phyloP scores from a whole-genome alignment of 2,113 vertebrate species.

The Stegostoma tigrinum region DNA sequence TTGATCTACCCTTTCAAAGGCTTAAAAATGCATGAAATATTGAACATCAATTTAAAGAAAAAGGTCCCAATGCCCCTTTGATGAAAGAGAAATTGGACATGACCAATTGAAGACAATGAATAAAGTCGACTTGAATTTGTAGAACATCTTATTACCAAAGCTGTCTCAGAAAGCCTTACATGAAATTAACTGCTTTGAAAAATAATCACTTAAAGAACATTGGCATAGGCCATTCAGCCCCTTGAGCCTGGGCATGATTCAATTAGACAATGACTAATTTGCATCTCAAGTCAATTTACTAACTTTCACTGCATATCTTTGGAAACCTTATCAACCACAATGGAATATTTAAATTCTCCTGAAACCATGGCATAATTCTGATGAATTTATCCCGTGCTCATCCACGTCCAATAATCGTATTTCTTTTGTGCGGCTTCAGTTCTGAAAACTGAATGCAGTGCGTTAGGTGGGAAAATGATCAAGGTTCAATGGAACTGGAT shows the following conservation, averaged over 20 bases:
- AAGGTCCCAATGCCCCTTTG: background rate
- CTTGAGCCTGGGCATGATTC: background rate
- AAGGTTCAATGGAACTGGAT: background rate
- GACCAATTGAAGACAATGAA: conserved; percentile 3
- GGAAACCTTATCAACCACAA: background rate
- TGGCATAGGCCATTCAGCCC: background rate
- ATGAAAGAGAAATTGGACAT: conserved; percentile 27
- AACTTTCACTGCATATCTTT: background rate
- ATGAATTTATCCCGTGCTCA: background rate
- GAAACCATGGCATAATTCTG: background rate
- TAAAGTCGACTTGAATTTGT: background rate
- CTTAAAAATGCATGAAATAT: conserved; percentile 31
- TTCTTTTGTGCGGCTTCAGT: background rate
- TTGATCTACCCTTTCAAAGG: conserved; percentile 18
- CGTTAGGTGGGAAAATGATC: background rate
- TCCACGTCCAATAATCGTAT: background rate
- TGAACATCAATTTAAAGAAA: conserved; percentile 10
- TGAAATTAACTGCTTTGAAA: background rate
- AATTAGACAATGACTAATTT: background rate
- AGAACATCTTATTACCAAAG: background rate
- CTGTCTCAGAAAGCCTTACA: background rate
- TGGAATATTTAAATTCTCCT: background rate
- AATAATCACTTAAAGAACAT: background rate
- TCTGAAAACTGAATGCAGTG: background rate
- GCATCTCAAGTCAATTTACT: background rate